Percentiles rank a stretch among this genome's conserved stretches.
Evolutionary conservation across 2,113 vertebrate species (phyloP).

Genomic region (Meriones unguiculatus): DNA sequence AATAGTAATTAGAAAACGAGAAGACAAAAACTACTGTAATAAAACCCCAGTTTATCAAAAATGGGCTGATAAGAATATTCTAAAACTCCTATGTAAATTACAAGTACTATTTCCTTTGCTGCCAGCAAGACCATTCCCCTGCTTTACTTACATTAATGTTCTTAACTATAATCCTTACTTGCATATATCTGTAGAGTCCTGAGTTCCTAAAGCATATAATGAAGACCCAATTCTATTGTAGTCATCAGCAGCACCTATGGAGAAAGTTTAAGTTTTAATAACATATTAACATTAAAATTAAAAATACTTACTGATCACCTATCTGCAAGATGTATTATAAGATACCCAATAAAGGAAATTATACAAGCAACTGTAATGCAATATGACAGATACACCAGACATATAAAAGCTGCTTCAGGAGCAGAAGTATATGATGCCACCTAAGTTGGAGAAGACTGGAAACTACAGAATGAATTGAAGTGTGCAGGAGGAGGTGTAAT

Average conservation of each 20-base stretch:
- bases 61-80: conserved; percentile 44
- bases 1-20: not conserved
- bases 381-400: not conserved
- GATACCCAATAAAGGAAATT: conserved; percentile 31
- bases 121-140: not conserved
- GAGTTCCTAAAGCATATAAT: conserved; percentile 96
- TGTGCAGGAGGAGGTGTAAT: not conserved
- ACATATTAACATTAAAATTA: conserved; percentile 48
- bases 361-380: conserved; percentile 10
- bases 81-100: conserved; percentile 10
- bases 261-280: conserved; percentile 69
- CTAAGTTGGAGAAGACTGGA: not conserved
- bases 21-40: conserved; percentile 5
- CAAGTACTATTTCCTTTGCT: not conserved
- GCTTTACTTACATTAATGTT: conserved; percentile 22
- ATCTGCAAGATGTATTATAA: conserved; percentile 24
- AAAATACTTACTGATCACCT: conserved; percentile 33
- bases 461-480: not conserved
- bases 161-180: conserved; percentile 90
- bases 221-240: conserved; percentile 99
- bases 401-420: not conserved
- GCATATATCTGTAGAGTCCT: conserved; percentile 98
- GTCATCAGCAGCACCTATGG: conserved; percentile 95
- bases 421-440: not conserved
- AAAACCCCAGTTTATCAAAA: conserved; percentile 31